These are phyloP conservation scores for Megaceryle alcyon DNA, from an alignment of 2,797 vertebrate genomes.

Conservation along the genomic window DNA sequence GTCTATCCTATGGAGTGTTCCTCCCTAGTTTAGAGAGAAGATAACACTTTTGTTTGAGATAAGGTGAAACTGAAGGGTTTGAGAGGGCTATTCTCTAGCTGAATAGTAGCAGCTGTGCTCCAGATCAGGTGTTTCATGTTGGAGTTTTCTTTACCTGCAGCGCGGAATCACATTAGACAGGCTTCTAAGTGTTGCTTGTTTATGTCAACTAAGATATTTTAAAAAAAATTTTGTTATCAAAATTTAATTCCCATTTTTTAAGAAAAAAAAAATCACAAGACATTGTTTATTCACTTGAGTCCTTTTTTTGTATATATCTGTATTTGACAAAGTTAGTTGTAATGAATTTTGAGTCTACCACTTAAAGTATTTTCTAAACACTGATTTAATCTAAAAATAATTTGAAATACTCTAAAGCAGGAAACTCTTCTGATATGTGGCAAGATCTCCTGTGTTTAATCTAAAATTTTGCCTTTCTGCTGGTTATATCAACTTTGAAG, in stretches of 20 bases:
- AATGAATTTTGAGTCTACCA: not conserved
- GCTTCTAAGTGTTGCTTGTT: not conserved
- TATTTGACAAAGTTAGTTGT: not conserved
- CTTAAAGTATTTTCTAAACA: not conserved
- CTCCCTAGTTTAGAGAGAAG: not conserved
- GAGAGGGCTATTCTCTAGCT: fast-evolving
- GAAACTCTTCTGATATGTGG: not conserved
- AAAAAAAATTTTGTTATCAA: not conserved
- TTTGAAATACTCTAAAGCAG: not conserved
- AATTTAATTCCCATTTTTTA: not conserved
- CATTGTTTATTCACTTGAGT: not conserved
- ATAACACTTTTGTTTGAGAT: not conserved
- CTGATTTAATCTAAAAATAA: not conserved
- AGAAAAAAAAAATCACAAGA: not conserved
- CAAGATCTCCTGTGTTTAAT: not conserved
- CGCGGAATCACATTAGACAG: not conserved
- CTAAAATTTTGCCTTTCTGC: not conserved
- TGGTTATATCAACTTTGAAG: not conserved
- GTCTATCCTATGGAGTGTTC: not conserved
- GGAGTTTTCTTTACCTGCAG: not conserved
- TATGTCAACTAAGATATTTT: not conserved
- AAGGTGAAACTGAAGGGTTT: not conserved
- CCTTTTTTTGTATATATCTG: not conserved
- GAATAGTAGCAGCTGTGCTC: not conserved
- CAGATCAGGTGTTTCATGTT: not conserved